phyloP scores from a whole-genome alignment of 2,888 invertebrate genomes.

The Ormyrus thymus region DNA sequence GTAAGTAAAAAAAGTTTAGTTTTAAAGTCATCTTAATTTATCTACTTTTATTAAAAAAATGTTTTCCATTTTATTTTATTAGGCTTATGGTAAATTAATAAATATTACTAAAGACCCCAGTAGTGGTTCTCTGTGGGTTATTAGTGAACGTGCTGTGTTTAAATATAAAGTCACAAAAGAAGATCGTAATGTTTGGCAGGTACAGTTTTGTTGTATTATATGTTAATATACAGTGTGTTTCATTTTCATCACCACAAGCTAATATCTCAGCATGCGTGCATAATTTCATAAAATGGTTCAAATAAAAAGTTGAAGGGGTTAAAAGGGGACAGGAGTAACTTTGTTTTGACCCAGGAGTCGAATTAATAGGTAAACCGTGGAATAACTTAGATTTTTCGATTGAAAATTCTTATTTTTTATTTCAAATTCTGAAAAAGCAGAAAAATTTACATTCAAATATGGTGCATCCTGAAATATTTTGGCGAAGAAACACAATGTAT shows the following conservation, averaged over 20 bases:
- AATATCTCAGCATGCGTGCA: too few species aligned
- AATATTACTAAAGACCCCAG: constrained; percentile 88
- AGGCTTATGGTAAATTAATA: constrained; percentile 85
- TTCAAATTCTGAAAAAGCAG: too few species aligned
- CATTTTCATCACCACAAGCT: too few species aligned
- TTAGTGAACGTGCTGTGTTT: constrained; percentile 89
- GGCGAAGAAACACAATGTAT: background rate
- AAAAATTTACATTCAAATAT: too few species aligned
- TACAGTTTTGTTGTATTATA: constrained; percentile 49
- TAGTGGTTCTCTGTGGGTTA: constrained; percentile 89
- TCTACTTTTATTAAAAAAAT: background rate
- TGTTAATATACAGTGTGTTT: background rate
- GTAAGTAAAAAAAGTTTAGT: constrained; percentile 59
- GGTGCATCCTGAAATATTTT: too few species aligned
- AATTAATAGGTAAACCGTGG: too few species aligned
- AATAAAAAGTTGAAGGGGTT: too few species aligned
- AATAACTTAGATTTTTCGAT: too few species aligned
- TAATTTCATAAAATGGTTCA: too few species aligned
- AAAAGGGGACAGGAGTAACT: too few species aligned
- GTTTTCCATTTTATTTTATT: constrained; percentile 52
- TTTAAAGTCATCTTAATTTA: background rate
- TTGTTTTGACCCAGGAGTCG: too few species aligned
- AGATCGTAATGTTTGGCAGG: constrained; percentile 89
- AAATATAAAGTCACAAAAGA: constrained; percentile 90
- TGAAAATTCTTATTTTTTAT: too few species aligned